Base-by-base conservation (phyloP, 2,113 vertebrate species). In the Panthera leo region DNA sequence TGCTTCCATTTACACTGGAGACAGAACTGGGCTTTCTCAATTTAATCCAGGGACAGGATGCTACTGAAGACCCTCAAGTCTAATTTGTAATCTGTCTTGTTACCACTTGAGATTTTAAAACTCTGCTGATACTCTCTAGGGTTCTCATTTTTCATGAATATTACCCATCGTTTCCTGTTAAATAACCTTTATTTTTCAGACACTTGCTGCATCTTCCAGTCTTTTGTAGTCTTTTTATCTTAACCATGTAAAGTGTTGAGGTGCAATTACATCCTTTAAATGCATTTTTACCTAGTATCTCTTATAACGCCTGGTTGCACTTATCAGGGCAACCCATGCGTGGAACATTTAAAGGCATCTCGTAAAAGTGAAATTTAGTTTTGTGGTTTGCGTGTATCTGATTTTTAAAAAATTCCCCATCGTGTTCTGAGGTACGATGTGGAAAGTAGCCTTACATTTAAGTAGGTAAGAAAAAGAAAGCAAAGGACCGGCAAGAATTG, bases 331-430 rank as follows among this genome's bases (percentile, higher is more conserved):
- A 95, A 36, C 36, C 39, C 42, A 63, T 19, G 39, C 45, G 19
- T 63, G 55, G 9, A 34, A 91, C 29, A 85, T 36, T 76, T 61
- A 55, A 51, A 90, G 55, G 58, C 21, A 58, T 25, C 76, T 84
- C 53, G 36, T 27, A 96, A 96, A 83, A 86, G 78, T 82, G 31
- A 93, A 87, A 76, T 65, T 79, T 63, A 94, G 27, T 85, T 93
- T 15, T 83, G 68, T 58, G 48, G 16, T 88, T 45, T 91, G 68
- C 13, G 79, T 4, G 25, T 19, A 45, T 82, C 78, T 45, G 21
- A 39, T 31, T 89, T 51, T n/a, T 75, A 45, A 18, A 29, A 3
- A n/a, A 76, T 83, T 90, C 45, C 48, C 29, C 58, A 90, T n/a
- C 36, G 11, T 27, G 19, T 58, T 45, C n/a, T n/a, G 76, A 0